Percentiles rank a stretch among this genome's conserved stretches.
phyloP scores from a whole-genome alignment of 2,888 invertebrate genomes.

The Volucella zonaria region DNA sequence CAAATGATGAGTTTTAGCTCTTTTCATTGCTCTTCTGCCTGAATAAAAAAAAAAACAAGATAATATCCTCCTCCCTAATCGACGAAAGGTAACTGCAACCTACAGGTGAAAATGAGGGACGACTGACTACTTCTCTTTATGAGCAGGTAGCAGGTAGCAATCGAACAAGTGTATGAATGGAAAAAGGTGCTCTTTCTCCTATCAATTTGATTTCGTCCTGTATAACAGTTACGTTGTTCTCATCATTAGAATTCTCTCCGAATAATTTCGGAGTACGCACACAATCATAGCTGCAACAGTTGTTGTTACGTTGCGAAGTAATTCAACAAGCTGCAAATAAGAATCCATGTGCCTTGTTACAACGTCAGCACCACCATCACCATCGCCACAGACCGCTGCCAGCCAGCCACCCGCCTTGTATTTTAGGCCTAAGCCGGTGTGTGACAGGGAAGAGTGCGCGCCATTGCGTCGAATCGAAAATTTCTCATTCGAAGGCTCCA shows the following conservation, averaged over 20 bases:
- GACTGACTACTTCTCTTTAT: conserved; percentile 35
- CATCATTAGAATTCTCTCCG: conserved; percentile 39
- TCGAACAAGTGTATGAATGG: conserved; percentile 61
- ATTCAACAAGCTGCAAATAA: conserved; percentile 73
- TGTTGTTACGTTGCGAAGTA: conserved; percentile 68
- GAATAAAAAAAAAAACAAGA: conserved; percentile 42
- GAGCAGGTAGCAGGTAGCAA: conserved; percentile 27
- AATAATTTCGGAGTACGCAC: conserved; percentile 66
- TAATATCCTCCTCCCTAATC: conserved; percentile 18
- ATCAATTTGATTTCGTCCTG: conserved; percentile 58
- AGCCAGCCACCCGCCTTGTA: neutral
- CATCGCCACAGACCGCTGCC: neutral
- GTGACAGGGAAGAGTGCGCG: conserved; percentile 35
- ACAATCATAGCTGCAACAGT: conserved; percentile 71
- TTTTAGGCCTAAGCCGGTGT: conserved; percentile 40
- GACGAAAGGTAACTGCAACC: conserved; percentile 19
- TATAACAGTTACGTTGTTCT: conserved; percentile 64
- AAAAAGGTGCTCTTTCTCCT: conserved; percentile 56
- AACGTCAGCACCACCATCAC: conserved; percentile 10
- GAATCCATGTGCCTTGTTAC: conserved; percentile 63
- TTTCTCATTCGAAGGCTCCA: conserved; percentile 36
- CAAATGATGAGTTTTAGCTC: conserved; percentile 43
- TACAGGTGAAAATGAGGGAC: conserved; percentile 50
- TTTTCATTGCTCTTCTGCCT: conserved; percentile 20
- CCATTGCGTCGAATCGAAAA: conserved; percentile 68